Evolutionary conservation across 2,797 vertebrate genomes (phyloP).

Genomic region (Crax fasciolata): DNA sequence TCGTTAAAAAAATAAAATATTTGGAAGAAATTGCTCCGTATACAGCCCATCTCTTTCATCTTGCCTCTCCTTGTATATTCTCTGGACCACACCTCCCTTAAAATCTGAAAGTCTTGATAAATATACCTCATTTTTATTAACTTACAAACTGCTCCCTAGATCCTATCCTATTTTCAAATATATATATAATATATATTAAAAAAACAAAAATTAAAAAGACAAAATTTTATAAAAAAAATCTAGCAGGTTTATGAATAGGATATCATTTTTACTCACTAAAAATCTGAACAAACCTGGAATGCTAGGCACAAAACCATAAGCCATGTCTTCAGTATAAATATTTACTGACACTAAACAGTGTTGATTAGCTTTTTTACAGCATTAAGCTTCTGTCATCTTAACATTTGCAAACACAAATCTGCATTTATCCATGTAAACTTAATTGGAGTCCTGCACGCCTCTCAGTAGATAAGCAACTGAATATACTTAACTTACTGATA

Average conservation of each 20-base stretch:
- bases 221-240: slow-evolving; percentile 3
- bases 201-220: neutral
- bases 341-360: slow-evolving; percentile 80
- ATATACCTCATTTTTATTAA: neutral
- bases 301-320: slow-evolving; percentile 46
- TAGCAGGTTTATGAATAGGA: neutral
- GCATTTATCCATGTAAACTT: slow-evolving; percentile 80
- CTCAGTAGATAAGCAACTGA: slow-evolving; percentile 77
- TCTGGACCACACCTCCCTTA: neutral
- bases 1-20: neutral
- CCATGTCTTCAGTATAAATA: slow-evolving; percentile 75
- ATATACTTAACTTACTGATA: slow-evolving; percentile 73
- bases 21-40: neutral
- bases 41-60: neutral
- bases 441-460: slow-evolving; percentile 77
- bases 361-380: slow-evolving; percentile 82
- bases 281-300: slow-evolving; percentile 50
- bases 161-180: neutral
- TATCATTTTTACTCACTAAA: slow-evolving; percentile 49
- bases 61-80: neutral
- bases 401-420: slow-evolving; percentile 77
- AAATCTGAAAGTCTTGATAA: slow-evolving; percentile 16
- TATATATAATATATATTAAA: neutral
- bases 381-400: slow-evolving; percentile 80
- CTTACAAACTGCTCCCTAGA: neutral